Base-by-base conservation (phyloP, 2,797 vertebrate genomes). In the Merluccius polli region DNA sequence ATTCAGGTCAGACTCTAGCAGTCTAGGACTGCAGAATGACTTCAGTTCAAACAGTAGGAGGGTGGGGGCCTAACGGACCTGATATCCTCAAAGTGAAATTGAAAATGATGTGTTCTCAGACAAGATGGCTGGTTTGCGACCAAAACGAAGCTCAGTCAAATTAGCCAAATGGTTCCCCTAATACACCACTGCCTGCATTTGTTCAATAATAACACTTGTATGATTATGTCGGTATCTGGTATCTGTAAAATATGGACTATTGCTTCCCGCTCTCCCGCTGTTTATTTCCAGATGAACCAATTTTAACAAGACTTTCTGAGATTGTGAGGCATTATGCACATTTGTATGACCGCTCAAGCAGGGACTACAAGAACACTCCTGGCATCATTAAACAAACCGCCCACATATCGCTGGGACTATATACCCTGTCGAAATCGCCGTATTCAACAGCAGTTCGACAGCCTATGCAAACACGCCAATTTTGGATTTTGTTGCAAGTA, bases 1-100 rank as follows among this genome's bases (percentile, higher is more conserved):
- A 91, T 91, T 36, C 81, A 92, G 90, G 91, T 89, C 91, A 92
- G 87, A 77, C 83, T 89, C 85, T 82, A 78, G 87, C 72, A 73
- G 72, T 90, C 86, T 87, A 79, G 90, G 80, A 86, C 81, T 75
- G 82, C 32, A 2, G 75, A 41, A 15, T 77, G 77, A 86, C 90
- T 90, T 82, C 87, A 89, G 77, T 90, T 82, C 87, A 89, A 77
- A 85, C 82, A 83, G 87, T 89, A 85, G 87, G 81, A 16, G 73
- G 29, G 59, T 73, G 78, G 30, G 59, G 30, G 29, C 4, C 33
- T 35, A 8, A 35, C 3, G 33, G 33, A 3, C 36, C 36, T 11
- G 10, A 27, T 24, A 12, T 11, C 12, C n/a, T 65, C 11, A 11
- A 65, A 11, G 27, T 24, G 10, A 65, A 27, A 65, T 65, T 65